phyloP scores from a whole-genome alignment of 2,113 vertebrate species.

The Hassar affinis region DNA sequence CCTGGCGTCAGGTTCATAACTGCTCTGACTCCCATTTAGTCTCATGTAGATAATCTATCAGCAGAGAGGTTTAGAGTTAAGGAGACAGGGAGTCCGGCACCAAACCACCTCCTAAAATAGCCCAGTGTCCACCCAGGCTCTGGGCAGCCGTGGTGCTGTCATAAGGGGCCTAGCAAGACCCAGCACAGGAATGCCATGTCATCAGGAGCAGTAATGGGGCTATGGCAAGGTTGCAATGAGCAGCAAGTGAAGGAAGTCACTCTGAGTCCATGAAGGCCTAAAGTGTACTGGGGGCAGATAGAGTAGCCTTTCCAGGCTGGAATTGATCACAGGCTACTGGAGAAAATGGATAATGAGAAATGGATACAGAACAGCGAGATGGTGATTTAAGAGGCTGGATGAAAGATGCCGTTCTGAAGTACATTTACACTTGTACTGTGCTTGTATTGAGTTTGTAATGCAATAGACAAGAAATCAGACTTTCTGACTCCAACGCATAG shows the following conservation, averaged over 20 bases:
- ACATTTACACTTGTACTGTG: conserved; percentile 31
- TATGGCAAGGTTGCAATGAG: conserved; percentile 64
- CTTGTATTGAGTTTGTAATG: conserved; percentile 24
- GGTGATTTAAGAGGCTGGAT: conserved; percentile 27
- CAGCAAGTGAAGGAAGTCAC: conserved; percentile 52
- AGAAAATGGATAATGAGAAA: conserved; percentile 62
- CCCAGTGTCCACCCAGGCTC: conserved; percentile 50
- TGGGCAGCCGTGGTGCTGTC: conserved; percentile 60
- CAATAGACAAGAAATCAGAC: conserved; percentile 28
- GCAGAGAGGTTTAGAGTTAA: conserved; percentile 53
- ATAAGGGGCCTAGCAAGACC: conserved; percentile 63
- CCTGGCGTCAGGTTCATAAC: conserved; percentile 59
- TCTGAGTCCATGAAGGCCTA: conserved; percentile 44
- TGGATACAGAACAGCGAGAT: conserved; percentile 49
- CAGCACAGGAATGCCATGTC: conserved; percentile 75
- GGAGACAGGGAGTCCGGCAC: conserved; percentile 74
- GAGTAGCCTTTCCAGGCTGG: conserved; percentile 61
- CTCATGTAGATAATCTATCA: conserved; percentile 57
- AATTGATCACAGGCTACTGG: conserved; percentile 62
- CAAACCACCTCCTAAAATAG: conserved; percentile 74
- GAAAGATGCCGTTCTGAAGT: conserved; percentile 25
- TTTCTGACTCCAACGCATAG: conserved; percentile 29
- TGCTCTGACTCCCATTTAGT: conserved; percentile 54
- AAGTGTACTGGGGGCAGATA: conserved; percentile 48
- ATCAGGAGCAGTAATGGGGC: conserved; percentile 72